Conservation (phyloP, 2,113 vertebrate species). For the Dromas ardeola region DNA sequence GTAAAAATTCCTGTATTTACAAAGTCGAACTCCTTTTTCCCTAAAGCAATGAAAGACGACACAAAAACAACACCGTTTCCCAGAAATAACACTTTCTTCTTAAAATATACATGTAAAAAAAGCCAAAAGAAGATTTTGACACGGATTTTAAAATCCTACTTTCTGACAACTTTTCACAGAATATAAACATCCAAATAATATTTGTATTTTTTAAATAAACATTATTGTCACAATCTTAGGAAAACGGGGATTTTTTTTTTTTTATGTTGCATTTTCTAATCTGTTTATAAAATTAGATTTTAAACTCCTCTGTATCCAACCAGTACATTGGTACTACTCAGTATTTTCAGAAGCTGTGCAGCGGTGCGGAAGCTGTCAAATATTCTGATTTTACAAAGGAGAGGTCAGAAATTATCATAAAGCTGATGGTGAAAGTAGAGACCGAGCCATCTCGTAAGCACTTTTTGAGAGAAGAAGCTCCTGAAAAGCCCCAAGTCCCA, state of each 20-base stretch:
- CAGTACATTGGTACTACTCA: neutral
- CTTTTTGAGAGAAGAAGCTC: neutral
- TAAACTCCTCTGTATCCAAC: neutral
- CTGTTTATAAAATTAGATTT: neutral
- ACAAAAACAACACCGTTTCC: neutral
- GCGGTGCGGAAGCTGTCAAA: neutral
- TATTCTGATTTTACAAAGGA: neutral
- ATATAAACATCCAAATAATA: neutral
- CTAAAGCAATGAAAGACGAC: neutral
- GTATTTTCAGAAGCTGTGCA: neutral
- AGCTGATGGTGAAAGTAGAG: neutral
- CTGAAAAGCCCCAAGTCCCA: neutral
- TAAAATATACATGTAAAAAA: neutral
- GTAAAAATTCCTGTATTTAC: neutral
- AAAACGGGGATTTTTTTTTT: neutral
- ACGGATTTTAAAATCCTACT: neutral
- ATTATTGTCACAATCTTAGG: neutral
- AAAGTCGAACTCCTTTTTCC: neutral
- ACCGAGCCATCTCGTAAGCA: neutral
- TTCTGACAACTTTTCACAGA: neutral
- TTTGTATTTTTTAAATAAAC: neutral
- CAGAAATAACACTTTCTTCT: neutral
- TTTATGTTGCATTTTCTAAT: neutral
- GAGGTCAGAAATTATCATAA: neutral
- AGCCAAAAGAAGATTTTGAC: neutral